Conservation (phyloP, 2,888 invertebrate species). For the Drosophila birchii region DNA sequence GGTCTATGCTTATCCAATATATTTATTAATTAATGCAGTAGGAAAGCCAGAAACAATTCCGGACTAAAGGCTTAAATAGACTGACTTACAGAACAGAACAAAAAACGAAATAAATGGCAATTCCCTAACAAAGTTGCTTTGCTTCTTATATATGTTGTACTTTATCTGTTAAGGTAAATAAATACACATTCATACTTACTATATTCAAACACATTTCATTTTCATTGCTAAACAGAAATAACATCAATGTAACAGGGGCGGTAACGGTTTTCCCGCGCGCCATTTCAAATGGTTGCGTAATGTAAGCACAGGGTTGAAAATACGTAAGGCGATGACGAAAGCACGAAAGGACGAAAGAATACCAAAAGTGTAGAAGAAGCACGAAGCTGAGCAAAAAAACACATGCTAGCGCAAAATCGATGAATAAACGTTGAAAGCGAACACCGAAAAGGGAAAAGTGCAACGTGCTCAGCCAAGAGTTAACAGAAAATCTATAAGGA, state of each 20-base stretch:
- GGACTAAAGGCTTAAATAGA: no score
- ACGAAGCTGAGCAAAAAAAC: constrained; percentile 45
- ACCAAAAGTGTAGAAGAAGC: constrained; percentile 17
- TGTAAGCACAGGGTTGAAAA: constrained; percentile 2
- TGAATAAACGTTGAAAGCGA: constrained; percentile 51
- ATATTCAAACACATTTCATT: background rate
- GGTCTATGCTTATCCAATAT: no score
- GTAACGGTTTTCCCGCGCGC: background rate
- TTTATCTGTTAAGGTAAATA: background rate
- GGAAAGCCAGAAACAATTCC: no score
- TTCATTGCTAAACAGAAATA: background rate
- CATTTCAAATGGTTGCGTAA: constrained; percentile 8
- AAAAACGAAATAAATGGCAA: background rate
- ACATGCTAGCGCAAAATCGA: constrained; percentile 78
- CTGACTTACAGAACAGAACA: no score
- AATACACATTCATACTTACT: background rate
- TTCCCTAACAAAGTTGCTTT: background rate
- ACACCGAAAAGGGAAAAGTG: constrained; percentile 17
- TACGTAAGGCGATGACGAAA: constrained; percentile 25
- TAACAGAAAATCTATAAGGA: constrained; percentile 2
- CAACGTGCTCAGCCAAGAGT: constrained; percentile 8
- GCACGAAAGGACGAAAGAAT: constrained; percentile 46
- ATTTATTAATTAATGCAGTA: no score
- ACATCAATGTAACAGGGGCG: background rate
- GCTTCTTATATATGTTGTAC: background rate